These are phyloP conservation scores for chimpanzee (Pan troglodytes) DNA, from an alignment of 2,113 vertebrate species.

Conservation along the genomic window NHGRI_mPanTro3-v2.1_pri NC_072403.2:56785501-56786000, in stretches of 20 bases:
- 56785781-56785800: not conserved
- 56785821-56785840: not conserved
- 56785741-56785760: not conserved
- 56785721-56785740: not conserved
- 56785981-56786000: not conserved
- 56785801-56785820: not conserved
- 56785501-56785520: slow-evolving; percentile 12
- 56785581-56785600: not conserved
- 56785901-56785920: not conserved
- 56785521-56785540: not conserved
- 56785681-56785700: not conserved
- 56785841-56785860: not conserved
- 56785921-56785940: not conserved
- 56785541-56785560: not conserved
- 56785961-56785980: not conserved
- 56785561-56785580: not conserved
- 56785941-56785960: not conserved
- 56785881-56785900: not conserved
- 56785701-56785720: not conserved
- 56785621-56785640: slow-evolving; percentile 3
- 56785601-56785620: not conserved
- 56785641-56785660: not conserved
- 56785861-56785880: not conserved
- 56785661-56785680: not conserved
- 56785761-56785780: slow-evolving; percentile 5